A percentile compares a stretch with the other conserved stretches of the same genome.
phyloP scores from a whole-genome alignment of 2,888 invertebrate species.

The Clusia tigrina region DNA sequence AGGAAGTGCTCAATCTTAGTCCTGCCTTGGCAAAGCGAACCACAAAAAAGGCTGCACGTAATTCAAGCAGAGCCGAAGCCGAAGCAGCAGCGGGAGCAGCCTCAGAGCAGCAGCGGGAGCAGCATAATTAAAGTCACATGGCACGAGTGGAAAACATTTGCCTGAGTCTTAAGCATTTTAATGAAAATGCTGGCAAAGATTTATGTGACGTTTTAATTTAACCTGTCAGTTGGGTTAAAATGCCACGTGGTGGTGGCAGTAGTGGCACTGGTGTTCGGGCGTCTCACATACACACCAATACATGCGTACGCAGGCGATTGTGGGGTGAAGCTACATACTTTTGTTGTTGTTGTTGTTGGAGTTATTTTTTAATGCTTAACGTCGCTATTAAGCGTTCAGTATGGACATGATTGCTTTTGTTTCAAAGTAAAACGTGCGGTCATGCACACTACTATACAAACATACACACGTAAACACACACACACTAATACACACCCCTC shows the following conservation, averaged over 20 bases:
- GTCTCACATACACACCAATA: not conserved
- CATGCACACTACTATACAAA: constrained; percentile 36
- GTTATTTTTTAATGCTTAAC: constrained; percentile 25
- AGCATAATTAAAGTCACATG: no score
- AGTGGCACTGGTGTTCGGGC: not conserved
- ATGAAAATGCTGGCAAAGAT: constrained; percentile 60
- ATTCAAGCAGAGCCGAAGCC: no score
- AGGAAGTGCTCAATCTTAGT: no score
- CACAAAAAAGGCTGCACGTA: no score
- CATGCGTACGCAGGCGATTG: not conserved
- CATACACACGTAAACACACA: constrained; percentile 30
- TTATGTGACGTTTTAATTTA: constrained; percentile 62
- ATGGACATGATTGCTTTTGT: constrained; percentile 50
- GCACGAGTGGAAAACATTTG: no score
- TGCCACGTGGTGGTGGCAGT: not conserved
- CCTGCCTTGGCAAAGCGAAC: no score
- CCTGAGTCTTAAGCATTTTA: constrained; percentile 55
- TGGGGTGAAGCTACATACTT: not conserved
- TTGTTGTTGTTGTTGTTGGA: not conserved
- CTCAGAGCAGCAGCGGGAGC: no score
- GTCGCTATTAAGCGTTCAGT: constrained; percentile 51
- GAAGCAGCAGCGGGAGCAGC: no score
- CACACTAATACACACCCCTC: constrained; percentile 28
- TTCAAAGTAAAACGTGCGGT: constrained; percentile 21
- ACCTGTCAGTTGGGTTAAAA: constrained; percentile 41